These are phyloP conservation scores for Raja brachyura DNA, from an alignment of 2,113 vertebrate species.

Conservation along the genomic window DNA sequence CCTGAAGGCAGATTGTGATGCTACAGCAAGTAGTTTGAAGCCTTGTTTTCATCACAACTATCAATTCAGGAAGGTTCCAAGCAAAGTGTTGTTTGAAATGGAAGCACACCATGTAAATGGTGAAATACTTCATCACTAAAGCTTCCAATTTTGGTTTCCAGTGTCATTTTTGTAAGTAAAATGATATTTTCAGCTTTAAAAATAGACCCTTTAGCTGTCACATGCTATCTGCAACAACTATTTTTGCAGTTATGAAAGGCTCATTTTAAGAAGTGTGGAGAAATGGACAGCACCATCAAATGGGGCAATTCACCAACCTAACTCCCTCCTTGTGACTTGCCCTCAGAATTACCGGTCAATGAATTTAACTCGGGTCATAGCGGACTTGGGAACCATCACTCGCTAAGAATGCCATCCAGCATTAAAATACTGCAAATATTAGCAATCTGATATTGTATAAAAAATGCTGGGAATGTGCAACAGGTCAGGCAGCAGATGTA, in stretches of 20 bases:
- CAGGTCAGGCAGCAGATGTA: too few relatives aligned
- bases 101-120: neutral
- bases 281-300: neutral
- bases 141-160: neutral
- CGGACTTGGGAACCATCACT: neutral
- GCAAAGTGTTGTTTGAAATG: neutral
- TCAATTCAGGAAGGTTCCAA: neutral
- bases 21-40: neutral
- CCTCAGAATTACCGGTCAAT: too few relatives aligned
- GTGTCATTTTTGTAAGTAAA: neutral
- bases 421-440: too few relatives aligned
- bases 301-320: neutral
- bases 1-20: neutral
- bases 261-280: neutral
- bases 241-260: neutral
- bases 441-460: too few relatives aligned
- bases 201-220: neutral
- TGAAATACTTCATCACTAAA: neutral
- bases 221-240: neutral
- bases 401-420: neutral
- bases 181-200: neutral
- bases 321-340: neutral
- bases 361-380: neutral
- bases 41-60: constrained; percentile 13
- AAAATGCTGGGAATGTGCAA: too few relatives aligned